A percentile compares a stretch with the other conserved stretches of the same genome.
phyloP scores from a whole-genome alignment of 1,140 invertebrate genomes.

The Himalopsyche phryganea region DNA sequence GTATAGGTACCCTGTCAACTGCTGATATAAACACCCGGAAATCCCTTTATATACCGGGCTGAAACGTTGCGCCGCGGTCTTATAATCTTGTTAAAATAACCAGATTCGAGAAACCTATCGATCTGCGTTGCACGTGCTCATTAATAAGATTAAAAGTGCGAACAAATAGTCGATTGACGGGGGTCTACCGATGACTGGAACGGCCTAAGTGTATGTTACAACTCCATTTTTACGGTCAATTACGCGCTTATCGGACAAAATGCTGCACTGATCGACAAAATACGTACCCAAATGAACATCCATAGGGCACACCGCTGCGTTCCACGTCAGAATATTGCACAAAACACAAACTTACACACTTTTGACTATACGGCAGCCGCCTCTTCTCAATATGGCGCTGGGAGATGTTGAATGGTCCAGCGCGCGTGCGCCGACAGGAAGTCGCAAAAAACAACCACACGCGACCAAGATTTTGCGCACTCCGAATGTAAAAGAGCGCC shows the following conservation, averaged over 20 bases:
- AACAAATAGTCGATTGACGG: constrained; percentile 52
- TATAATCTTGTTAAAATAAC: constrained; percentile 55
- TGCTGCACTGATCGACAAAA: constrained; percentile 41
- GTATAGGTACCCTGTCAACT: constrained; percentile 55
- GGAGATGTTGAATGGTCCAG: constrained; percentile 53
- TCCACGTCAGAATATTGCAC: constrained; percentile 54
- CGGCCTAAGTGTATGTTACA: constrained; percentile 55
- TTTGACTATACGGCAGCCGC: constrained; percentile 53
- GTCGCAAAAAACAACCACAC: constrained; percentile 29
- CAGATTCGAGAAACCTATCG: constrained; percentile 55
- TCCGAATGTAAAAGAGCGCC: constrained; percentile 18
- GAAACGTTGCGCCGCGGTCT: constrained; percentile 50
- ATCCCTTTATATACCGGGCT: constrained; percentile 54
- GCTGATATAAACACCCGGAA: constrained; percentile 55
- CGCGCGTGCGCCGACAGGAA: constrained; percentile 53
- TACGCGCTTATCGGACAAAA: constrained; percentile 36
- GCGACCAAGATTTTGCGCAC: constrained; percentile 27
- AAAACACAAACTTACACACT: constrained; percentile 52
- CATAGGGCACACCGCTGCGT: constrained; percentile 53
- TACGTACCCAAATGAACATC: constrained; percentile 55
- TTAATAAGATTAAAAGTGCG: constrained; percentile 56
- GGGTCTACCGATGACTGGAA: constrained; percentile 55
- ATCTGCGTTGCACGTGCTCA: constrained; percentile 51
- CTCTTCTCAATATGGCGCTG: constrained; percentile 55
- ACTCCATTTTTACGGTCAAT: constrained; percentile 41